These are phyloP conservation scores for Indicator maculatus DNA, from an alignment of 2,113 vertebrate genomes.

Conservation along the genomic window DNA sequence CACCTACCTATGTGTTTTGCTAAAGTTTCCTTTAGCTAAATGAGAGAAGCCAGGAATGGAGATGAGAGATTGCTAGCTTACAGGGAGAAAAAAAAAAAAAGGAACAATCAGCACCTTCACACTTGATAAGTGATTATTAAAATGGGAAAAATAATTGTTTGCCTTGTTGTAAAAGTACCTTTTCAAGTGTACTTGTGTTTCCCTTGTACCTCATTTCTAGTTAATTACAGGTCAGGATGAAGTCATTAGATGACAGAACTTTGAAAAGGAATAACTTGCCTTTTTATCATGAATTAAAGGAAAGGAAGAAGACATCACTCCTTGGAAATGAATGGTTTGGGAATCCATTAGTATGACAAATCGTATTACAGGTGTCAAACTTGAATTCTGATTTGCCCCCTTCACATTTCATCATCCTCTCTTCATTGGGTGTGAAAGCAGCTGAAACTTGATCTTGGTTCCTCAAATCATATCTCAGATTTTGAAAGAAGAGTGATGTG, in stretches of 20 bases:
- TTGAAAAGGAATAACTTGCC: neutral
- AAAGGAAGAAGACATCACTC: neutral
- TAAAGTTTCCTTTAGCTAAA: slow-evolving; percentile 24
- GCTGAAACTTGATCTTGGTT: neutral
- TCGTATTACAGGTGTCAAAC: neutral
- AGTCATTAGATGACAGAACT: slow-evolving; percentile 26
- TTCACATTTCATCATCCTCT: neutral
- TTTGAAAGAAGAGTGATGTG: neutral
- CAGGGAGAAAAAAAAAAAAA: neutral
- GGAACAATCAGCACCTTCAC: neutral
- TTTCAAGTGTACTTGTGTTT: slow-evolving; percentile 3
- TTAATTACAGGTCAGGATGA: slow-evolving; percentile 31
- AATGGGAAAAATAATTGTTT: slow-evolving; percentile 44
- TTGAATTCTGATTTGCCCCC: neutral
- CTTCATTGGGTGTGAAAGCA: neutral
- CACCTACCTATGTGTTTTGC: slow-evolving; percentile 32
- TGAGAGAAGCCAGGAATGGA: neutral
- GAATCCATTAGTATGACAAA: neutral
- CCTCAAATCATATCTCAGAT: neutral
- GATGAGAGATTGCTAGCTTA: neutral
- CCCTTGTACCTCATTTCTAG: neutral
- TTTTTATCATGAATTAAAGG: neutral
- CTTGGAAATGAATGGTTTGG: neutral
- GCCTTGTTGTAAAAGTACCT: neutral
- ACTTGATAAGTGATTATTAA: slow-evolving; percentile 11